phyloP scores from a whole-genome alignment of 2,888 invertebrate species.

The Chironomus tentans region DNA sequence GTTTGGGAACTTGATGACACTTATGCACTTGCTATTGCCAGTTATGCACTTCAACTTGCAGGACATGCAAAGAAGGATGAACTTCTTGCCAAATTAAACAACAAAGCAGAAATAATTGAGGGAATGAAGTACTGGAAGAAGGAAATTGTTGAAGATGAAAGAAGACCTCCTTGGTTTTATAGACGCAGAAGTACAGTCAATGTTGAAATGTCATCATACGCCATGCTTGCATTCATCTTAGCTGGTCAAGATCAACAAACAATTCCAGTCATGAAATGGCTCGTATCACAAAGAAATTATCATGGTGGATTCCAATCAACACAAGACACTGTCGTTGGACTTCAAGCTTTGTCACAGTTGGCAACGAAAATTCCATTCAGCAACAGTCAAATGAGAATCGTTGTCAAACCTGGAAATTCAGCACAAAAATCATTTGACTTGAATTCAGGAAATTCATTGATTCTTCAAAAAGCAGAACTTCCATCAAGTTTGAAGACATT shows the following conservation, averaged over 20 bases:
- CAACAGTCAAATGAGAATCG: constrained; percentile 44
- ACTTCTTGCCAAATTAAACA: constrained; percentile 49
- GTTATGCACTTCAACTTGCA: constrained; percentile 51
- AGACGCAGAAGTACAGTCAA: constrained; percentile 52
- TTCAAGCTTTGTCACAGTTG: constrained; percentile 60
- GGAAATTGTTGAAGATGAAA: constrained; percentile 43
- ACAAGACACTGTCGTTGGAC: constrained; percentile 68
- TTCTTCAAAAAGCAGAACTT: constrained; percentile 66
- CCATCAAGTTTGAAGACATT: background rate
- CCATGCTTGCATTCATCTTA: constrained; percentile 59
- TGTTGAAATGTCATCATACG: constrained; percentile 83
- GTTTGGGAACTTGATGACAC: constrained; percentile 52
- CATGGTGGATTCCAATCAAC: constrained; percentile 68
- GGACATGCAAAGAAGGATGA: constrained; percentile 46
- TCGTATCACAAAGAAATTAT: constrained; percentile 56
- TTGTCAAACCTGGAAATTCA: constrained; percentile 45
- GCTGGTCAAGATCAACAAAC: constrained; percentile 36
- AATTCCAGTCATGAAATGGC: constrained; percentile 59
- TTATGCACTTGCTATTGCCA: constrained; percentile 49
- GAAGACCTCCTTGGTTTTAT: constrained; percentile 49
- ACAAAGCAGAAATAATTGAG: constrained; percentile 44
- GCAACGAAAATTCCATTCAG: constrained; percentile 48
- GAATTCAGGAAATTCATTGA: constrained; percentile 66
- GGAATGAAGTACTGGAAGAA: constrained; percentile 78
- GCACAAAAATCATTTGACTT: constrained; percentile 50